phyloP scores from a whole-genome alignment of 2,113 vertebrate species.

The Labeo rohita region DNA sequence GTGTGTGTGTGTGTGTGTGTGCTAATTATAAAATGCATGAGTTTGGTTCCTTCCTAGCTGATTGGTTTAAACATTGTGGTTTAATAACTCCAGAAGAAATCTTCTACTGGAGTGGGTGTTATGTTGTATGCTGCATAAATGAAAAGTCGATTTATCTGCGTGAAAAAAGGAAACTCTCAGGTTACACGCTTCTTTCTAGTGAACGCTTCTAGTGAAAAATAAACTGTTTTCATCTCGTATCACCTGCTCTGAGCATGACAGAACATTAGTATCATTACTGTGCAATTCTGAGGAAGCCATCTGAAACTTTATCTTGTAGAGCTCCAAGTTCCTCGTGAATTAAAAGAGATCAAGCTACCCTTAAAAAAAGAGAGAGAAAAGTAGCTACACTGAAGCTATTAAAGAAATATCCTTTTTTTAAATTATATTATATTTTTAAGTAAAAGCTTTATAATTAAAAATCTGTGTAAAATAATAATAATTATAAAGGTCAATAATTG shows the following conservation, averaged over 20 bases:
- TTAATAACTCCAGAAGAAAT: conserved; percentile 10
- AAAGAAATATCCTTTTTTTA: background rate
- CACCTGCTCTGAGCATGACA: background rate
- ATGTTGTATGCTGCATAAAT: background rate
- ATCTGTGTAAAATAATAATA: background rate
- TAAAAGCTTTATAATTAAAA: background rate
- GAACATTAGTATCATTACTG: background rate
- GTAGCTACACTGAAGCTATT: background rate
- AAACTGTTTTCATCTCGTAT: background rate
- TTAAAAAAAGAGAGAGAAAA: background rate
- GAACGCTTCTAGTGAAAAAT: background rate
- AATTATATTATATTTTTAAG: background rate
- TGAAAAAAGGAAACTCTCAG: background rate
- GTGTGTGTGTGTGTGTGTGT: background rate
- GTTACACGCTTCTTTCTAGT: background rate
- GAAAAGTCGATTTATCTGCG: background rate
- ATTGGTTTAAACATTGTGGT: background rate
- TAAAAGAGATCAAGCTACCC: background rate
- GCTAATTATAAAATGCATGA: conserved; percentile 40
- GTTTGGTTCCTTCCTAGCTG: conserved; percentile 1
- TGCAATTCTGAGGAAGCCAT: background rate
- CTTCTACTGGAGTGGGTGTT: background rate
- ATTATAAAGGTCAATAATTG: background rate
- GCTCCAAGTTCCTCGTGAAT: background rate
- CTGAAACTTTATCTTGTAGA: background rate